phyloP scores from a whole-genome alignment of 2,797 vertebrate genomes.

The Sebastes vulpes region DNA sequence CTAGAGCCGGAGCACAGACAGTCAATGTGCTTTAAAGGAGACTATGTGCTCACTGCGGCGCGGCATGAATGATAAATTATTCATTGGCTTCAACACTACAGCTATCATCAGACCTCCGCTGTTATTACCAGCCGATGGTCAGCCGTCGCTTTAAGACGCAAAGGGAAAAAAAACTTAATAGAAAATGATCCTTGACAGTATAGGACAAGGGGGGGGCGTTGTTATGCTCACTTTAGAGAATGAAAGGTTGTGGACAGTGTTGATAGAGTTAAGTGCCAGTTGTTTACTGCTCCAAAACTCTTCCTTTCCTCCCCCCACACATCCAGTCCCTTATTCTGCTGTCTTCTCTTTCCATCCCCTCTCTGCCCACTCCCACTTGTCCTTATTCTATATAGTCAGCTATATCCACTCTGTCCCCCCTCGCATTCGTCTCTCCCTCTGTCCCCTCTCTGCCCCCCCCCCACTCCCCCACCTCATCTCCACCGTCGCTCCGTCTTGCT shows the following conservation, averaged over 20 bases:
- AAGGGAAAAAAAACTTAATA: not conserved
- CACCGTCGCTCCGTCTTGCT: slow-evolving; percentile 27
- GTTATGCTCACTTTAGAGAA: not conserved
- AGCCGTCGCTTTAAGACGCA: slow-evolving; percentile 33
- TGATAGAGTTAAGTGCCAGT: slow-evolving; percentile 24
- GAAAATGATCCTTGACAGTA: not conserved
- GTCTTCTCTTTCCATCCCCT: not conserved
- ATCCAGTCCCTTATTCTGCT: not conserved
- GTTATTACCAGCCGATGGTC: slow-evolving; percentile 63
- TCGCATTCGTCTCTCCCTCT: slow-evolving; percentile 13
- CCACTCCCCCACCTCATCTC: not conserved
- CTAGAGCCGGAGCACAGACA: slow-evolving; percentile 54
- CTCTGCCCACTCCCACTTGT: not conserved
- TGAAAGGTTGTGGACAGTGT: slow-evolving; percentile 12
- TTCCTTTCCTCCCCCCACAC: not conserved
- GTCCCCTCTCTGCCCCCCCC: not conserved
- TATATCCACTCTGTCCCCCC: not conserved
- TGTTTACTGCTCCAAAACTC: slow-evolving; percentile 27
- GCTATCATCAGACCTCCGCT: slow-evolving; percentile 60
- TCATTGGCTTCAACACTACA: slow-evolving; percentile 72
- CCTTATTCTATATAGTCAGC: slow-evolving; percentile 25
- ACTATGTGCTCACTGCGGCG: slow-evolving; percentile 61
- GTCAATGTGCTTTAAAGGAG: slow-evolving; percentile 73
- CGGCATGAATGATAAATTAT: slow-evolving; percentile 77
- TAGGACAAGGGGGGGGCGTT: not conserved